Percentiles rank a stretch among this genome's conserved stretches.
phyloP scores from a whole-genome alignment of 2,888 invertebrate species.

The Andrena minutula region DNA sequence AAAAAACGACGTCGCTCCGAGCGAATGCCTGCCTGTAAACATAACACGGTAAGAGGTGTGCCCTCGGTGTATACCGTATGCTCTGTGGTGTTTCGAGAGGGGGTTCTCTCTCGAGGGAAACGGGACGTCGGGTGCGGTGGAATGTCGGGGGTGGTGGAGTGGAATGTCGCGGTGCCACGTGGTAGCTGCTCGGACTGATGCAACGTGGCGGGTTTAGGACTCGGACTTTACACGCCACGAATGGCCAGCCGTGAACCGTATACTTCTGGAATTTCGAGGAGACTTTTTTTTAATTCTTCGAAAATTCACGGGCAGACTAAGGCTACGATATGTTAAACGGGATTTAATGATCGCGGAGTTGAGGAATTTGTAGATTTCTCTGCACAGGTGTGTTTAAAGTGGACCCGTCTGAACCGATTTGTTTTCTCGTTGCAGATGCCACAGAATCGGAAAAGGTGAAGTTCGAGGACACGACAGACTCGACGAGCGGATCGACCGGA shows the following conservation, averaged over 20 bases:
- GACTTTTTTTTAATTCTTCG: neutral
- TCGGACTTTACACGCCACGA: neutral
- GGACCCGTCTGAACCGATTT: neutral
- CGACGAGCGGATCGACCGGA: conserved; percentile 16
- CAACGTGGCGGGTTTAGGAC: neutral
- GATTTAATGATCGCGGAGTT: neutral
- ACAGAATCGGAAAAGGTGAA: conserved; percentile 49
- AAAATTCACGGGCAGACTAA: neutral
- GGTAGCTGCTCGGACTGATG: neutral
- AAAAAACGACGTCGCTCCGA: conserved; percentile 3
- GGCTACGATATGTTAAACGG: too few relatives aligned
- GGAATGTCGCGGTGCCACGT: conserved; percentile 3
- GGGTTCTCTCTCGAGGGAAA: neutral
- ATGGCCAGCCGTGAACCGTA: neutral
- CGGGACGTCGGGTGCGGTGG: neutral
- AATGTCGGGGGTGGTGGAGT: neutral
- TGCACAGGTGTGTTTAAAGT: neutral
- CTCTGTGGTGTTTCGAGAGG: neutral
- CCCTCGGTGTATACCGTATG: neutral
- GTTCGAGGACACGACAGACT: conserved; percentile 29
- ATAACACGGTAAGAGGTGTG: neutral
- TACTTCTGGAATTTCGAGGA: neutral
- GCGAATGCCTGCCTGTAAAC: neutral
- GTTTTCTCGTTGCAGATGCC: conserved; percentile 43
- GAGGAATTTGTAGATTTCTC: neutral